Evolutionary conservation across 2,888 invertebrate species (phyloP).

Genomic region (Caradrina kadenii): DNA sequence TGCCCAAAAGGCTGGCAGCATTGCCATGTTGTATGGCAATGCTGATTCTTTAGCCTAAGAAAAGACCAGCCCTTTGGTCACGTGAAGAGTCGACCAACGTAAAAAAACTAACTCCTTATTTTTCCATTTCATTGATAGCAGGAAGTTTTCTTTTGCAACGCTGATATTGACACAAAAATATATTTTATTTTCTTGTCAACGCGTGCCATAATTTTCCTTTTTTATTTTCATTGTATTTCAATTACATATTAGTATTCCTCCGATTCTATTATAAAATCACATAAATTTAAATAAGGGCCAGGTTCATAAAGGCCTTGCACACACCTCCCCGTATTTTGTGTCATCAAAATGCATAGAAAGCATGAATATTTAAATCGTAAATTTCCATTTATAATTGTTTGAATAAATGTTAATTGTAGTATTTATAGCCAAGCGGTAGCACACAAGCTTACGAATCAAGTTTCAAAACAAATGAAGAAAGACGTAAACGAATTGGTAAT

Average conservation of each 20-base stretch:
- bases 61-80: no score
- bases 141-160: neutral
- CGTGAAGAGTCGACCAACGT: no score
- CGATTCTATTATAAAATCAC: slow-evolving; percentile 40
- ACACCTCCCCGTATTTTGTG: slow-evolving; percentile 40
- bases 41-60: no score
- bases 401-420: slow-evolving; percentile 55
- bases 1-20: no score
- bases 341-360: slow-evolving; percentile 60
- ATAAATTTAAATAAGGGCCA: slow-evolving; percentile 47
- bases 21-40: no score
- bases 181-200: neutral
- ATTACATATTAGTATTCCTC: slow-evolving; percentile 31
- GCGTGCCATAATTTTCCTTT: neutral
- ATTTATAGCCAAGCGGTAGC: slow-evolving; percentile 32
- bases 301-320: slow-evolving; percentile 29
- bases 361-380: slow-evolving; percentile 54
- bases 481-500: slow-evolving; percentile 57
- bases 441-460: slow-evolving; percentile 35
- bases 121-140: slow-evolving; percentile 19
- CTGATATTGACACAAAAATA: slow-evolving; percentile 1
- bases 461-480: slow-evolving; percentile 52
- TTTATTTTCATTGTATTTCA: slow-evolving; percentile 35
- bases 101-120: no score
- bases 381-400: slow-evolving; percentile 62